These are phyloP conservation scores for Andricus grossulariae DNA, from an alignment of 1,140 invertebrate species.

Conservation along the genomic window DNA sequence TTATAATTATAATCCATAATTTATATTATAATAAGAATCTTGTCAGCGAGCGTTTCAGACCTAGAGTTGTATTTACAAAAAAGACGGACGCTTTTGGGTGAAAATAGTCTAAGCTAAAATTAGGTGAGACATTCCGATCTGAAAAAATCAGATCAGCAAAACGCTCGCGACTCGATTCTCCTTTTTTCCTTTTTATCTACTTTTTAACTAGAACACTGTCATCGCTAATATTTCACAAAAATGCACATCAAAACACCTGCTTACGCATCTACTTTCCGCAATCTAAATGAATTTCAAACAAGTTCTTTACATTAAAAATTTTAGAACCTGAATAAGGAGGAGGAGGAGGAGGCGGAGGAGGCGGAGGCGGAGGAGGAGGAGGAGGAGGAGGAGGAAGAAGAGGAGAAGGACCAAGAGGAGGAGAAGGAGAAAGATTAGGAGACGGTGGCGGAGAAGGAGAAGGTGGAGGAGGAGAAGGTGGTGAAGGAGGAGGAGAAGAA, in stretches of 20 bases:
- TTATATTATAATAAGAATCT: constrained; percentile 11
- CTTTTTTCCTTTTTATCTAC: neutral
- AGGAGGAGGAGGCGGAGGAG: too few relatives aligned
- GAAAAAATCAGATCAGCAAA: constrained; percentile 13
- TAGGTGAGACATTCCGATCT: constrained; percentile 24
- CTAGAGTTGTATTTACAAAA: constrained; percentile 3
- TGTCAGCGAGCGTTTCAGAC: neutral
- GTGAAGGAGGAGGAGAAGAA: too few relatives aligned
- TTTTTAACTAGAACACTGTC: constrained; percentile 37
- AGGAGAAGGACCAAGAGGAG: too few relatives aligned
- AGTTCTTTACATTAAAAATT: neutral
- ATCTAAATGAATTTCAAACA: constrained; percentile 21
- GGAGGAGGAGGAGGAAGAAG: too few relatives aligned
- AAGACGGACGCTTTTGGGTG: neutral
- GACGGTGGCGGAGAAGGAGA: too few relatives aligned
- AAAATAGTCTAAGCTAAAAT: constrained; percentile 42
- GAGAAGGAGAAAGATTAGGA: too few relatives aligned
- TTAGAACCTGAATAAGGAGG: neutral
- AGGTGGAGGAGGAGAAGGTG: too few relatives aligned
- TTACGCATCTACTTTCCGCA: constrained; percentile 20
- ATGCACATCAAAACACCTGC: constrained; percentile 60
- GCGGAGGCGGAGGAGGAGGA: too few relatives aligned
- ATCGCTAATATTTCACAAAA: constrained; percentile 56
- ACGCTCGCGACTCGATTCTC: neutral
- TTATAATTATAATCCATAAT: constrained; percentile 1